phyloP scores from a whole-genome alignment of 2,113 vertebrate species.

The Progne subis region DNA sequence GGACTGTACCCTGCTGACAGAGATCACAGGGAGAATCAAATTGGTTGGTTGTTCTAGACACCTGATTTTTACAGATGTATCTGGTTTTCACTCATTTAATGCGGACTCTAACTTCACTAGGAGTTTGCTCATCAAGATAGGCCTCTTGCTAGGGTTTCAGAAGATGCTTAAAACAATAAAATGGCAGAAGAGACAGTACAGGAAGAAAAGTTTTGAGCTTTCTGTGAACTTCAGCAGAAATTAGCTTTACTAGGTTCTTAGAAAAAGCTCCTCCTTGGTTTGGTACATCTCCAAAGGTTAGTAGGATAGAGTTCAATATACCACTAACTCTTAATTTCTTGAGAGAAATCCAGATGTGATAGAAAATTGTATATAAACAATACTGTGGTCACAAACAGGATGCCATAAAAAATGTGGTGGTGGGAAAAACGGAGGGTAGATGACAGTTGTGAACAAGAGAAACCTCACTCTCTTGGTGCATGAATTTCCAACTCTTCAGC shows the following conservation, averaged over 20 bases:
- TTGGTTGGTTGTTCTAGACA: neutral
- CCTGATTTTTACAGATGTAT: neutral
- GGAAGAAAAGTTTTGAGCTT: neutral
- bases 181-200: neutral
- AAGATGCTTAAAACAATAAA: neutral
- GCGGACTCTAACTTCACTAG: neutral
- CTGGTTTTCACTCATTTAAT: neutral
- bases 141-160: neutral
- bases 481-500: neutral
- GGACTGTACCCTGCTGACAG: neutral
- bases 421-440: neutral
- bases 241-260: neutral
- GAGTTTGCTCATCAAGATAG: neutral
- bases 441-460: neutral
- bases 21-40: neutral
- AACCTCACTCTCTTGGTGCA: neutral
- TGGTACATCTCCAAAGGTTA: slow-evolving; percentile 4
- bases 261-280: neutral
- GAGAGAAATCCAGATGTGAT: neutral
- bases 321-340: neutral
- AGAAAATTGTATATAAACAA: slow-evolving; percentile 11
- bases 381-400: slow-evolving; percentile 31
- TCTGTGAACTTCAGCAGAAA: neutral
- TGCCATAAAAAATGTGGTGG: neutral
- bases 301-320: slow-evolving; percentile 3